phyloP scores from a whole-genome alignment of 2,888 invertebrate genomes.

The Calephelis perditalis region DNA sequence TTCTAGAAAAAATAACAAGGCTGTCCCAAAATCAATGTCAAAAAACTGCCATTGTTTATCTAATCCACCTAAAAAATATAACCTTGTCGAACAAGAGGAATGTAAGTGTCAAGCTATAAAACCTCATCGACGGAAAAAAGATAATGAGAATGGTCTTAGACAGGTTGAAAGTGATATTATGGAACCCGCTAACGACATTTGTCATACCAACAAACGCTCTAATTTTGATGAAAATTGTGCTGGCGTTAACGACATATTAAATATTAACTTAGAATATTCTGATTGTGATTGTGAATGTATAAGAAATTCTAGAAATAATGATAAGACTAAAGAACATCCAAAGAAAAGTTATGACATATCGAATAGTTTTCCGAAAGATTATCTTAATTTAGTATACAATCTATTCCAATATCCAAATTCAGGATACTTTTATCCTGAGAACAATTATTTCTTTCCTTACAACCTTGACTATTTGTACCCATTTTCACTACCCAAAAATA shows the following conservation, averaged over 20 bases:
- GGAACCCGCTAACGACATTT: neutral
- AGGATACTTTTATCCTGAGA: conserved; percentile 18
- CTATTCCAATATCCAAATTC: neutral
- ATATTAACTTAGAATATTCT: conserved; percentile 11
- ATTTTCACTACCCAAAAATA: conserved; percentile 23
- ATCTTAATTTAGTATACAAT: neutral
- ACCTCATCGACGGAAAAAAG: neutral
- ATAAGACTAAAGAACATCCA: neutral
- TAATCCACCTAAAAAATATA: neutral
- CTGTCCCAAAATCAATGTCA: neutral
- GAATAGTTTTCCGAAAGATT: conserved; percentile 10
- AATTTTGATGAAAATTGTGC: conserved; percentile 2
- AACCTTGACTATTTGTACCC: conserved; percentile 32
- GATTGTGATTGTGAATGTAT: conserved; percentile 4
- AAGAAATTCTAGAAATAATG: conserved; percentile 6
- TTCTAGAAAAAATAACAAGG: neutral
- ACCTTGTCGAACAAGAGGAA: no score
- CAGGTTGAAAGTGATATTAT: neutral
- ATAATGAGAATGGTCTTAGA: neutral
- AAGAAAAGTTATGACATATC: neutral
- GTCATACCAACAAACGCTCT: neutral
- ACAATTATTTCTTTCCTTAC: conserved; percentile 27
- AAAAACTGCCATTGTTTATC: neutral
- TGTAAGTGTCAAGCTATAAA: neutral
- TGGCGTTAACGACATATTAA: neutral